phyloP scores from a whole-genome alignment of 2,113 vertebrate species.

The Gallinago media region DNA sequence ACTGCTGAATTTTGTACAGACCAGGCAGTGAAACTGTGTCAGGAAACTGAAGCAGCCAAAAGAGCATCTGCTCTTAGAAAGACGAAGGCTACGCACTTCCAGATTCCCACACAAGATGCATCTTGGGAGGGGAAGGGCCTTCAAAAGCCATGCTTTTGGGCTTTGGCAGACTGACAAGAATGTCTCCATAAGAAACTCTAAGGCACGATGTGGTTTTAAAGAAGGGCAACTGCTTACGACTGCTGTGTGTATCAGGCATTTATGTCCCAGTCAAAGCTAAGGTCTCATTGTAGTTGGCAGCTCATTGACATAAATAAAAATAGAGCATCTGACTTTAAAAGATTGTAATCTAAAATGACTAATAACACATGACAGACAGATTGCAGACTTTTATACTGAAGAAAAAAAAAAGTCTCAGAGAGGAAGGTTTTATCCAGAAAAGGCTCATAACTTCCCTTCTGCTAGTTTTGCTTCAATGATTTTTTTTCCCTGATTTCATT shows the following conservation, averaged over 20 bases:
- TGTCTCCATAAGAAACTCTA: background rate
- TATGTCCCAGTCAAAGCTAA: background rate
- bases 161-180: slow-evolving; percentile 26
- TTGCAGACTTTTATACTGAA: slow-evolving; percentile 13
- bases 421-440: slow-evolving; percentile 5
- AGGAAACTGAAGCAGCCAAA: background rate
- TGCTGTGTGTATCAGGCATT: background rate
- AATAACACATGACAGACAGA: slow-evolving; percentile 14
- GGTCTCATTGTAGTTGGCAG: background rate
- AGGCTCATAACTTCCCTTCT: background rate
- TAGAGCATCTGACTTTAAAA: background rate
- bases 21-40: background rate
- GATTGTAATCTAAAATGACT: slow-evolving; percentile 14
- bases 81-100: background rate
- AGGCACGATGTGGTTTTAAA: background rate
- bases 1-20: background rate
- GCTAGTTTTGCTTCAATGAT: background rate
- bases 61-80: background rate
- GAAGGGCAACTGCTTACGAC: background rate
- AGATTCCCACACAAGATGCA: background rate
- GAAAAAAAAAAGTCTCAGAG: background rate
- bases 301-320: background rate
- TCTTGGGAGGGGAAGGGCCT: background rate
- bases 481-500: background rate
- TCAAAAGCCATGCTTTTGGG: background rate